These are phyloP conservation scores for Zelostemma sp. DNA, from an alignment of 1,140 invertebrate genomes.

Conservation along the genomic window DNA sequence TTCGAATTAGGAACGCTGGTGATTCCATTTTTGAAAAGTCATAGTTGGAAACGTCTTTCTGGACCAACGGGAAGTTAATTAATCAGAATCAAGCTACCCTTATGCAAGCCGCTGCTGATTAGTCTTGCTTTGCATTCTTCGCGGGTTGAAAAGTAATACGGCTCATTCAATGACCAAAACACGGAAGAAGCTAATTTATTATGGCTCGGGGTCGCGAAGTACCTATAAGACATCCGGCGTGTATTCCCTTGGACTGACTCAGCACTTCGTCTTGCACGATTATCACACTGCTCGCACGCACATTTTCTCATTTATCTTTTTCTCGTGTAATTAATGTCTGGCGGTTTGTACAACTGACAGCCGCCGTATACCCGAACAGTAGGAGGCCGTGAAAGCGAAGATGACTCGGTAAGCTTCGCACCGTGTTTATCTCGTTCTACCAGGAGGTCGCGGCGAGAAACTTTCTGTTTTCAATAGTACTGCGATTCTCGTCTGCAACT, in stretches of 20 bases:
- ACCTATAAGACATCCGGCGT: too few relatives aligned
- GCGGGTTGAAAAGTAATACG: too few relatives aligned
- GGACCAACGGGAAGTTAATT: too few relatives aligned
- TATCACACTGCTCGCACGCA: slow-evolving; percentile 36
- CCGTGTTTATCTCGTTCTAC: slow-evolving; percentile 2
- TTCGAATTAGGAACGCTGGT: not conserved
- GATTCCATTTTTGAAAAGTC: too few relatives aligned
- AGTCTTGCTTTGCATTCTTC: too few relatives aligned
- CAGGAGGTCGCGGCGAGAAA: slow-evolving; percentile 11
- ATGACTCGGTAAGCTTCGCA: slow-evolving; percentile 27
- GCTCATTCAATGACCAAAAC: too few relatives aligned
- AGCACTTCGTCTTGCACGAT: slow-evolving; percentile 27
- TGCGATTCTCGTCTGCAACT: too few relatives aligned
- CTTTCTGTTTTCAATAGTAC: not conserved
- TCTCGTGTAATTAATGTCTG: slow-evolving; percentile 55
- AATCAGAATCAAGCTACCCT: too few relatives aligned
- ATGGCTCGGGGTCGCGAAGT: not conserved
- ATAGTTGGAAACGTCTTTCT: too few relatives aligned
- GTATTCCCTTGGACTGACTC: slow-evolving; percentile 8
- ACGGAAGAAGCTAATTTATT: not conserved
- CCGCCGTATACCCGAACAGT: slow-evolving; percentile 28
- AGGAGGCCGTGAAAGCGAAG: slow-evolving; percentile 36
- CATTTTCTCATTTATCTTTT: slow-evolving; percentile 56
- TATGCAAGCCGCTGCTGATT: too few relatives aligned
- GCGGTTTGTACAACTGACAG: slow-evolving; percentile 44